Evolutionary conservation across 2,888 invertebrate species (phyloP), one percentile per base, ranked within the genome.

Genomic region (Strigamia transsilvanica): DNA sequence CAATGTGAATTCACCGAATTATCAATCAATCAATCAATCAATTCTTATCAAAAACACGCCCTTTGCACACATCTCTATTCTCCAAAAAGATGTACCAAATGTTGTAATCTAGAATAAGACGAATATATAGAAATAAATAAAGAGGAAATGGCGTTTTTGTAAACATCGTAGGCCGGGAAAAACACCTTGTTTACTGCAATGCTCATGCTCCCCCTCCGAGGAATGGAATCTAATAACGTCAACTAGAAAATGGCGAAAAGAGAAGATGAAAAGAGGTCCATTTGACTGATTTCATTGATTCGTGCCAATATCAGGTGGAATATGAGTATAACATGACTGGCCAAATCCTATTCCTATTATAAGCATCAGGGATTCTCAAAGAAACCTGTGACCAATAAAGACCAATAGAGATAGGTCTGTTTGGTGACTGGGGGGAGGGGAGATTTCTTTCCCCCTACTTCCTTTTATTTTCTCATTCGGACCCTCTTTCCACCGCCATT

Each of bases 271-370:
- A 66, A 23, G 61, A 21, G 61, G 61, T 21, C 61, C 61, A 66
- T 66, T 66, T 66, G 61, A 66, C 61, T 66, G 23, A 66, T 66
- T 66, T 66, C 61, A 66, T 66, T 66, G 61, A 66, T 66, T 66
- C 61, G 21, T 66, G 21, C 61, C 61, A 66, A 66, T 66, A 66
- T 66, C 61, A 66, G 61, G 61, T 66, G 61, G 61, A 66, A 27
- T 27, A 27, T 27, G 27, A 3, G 27, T 38, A 38, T 38, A 6
- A 66, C 18, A 66, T 61, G 21, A 66, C 61, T 66, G 61, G 21
- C 23, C 61, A 66, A 66, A 66, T 66, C 61, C 61, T 66, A 66
- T 66, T 66, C 6, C 6, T 38, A 38, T 6, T 38, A 66, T 66
- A 66, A 66, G 61, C 61, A 66, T 66, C 61, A 23, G 21, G 23